Conservation (phyloP, 2,888 invertebrate species). For the Actias luna region DNA sequence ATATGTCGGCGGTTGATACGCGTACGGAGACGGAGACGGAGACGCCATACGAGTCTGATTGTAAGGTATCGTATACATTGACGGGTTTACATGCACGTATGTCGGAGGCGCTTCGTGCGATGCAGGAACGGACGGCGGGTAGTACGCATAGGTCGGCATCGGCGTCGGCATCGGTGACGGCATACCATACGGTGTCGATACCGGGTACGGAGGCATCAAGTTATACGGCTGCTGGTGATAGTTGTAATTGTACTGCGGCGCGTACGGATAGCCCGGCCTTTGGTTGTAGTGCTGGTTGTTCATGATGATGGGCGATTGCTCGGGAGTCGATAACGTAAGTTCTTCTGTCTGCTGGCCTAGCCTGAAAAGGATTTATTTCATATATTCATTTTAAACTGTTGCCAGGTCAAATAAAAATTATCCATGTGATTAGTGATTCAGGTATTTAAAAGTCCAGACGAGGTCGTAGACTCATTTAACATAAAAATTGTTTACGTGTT, state of each 20-base stretch:
- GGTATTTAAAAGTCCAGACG: not conserved
- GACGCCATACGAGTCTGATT: constrained; percentile 68
- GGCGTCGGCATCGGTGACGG: constrained; percentile 43
- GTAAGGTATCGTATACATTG: constrained; percentile 61
- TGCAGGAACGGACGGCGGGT: constrained; percentile 41
- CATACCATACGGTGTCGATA: constrained; percentile 51
- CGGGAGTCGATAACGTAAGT: constrained; percentile 50
- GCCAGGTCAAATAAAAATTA: not conserved
- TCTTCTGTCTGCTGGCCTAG: constrained; percentile 72
- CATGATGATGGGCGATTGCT: constrained; percentile 54
- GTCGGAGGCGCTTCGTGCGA: constrained; percentile 44
- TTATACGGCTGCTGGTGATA: constrained; percentile 54
- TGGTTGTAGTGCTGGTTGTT: constrained; percentile 68
- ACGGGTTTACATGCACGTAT: constrained; percentile 43
- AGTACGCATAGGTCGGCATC: constrained; percentile 52
- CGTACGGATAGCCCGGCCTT: constrained; percentile 57
- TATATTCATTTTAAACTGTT: too few species aligned
- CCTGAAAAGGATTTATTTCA: constrained; percentile 54
- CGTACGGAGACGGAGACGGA: constrained; percentile 55
- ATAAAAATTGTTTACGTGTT: not conserved
- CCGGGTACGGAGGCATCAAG: constrained; percentile 58
- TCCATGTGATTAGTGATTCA: not conserved
- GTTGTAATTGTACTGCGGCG: constrained; percentile 53
- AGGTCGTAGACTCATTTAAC: not conserved
- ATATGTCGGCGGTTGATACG: constrained; percentile 53